Evolutionary conservation across 2,113 vertebrate species (phyloP).

Genomic region (Sclerurus mexicanus): DNA sequence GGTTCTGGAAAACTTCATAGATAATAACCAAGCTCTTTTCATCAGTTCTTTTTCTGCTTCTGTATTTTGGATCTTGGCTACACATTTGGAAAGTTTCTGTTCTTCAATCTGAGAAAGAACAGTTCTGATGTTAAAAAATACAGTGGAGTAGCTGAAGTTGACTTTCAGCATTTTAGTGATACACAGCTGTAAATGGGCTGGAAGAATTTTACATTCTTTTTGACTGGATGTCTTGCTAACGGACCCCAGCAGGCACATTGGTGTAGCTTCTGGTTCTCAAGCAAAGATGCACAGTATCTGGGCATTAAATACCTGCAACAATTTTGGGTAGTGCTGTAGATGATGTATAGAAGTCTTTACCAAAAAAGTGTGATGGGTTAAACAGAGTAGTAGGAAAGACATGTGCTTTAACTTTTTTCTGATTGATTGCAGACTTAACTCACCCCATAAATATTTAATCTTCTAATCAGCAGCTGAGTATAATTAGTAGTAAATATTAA

Average conservation of each 20-base stretch:
- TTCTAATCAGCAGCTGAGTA: neutral
- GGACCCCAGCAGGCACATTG: neutral
- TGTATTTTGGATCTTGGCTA: neutral
- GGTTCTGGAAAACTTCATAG: neutral
- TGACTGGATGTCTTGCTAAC: neutral
- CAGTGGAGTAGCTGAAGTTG: neutral
- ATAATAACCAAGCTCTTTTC: neutral
- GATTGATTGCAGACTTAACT: neutral
- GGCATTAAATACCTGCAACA: neutral
- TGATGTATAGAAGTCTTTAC: neutral
- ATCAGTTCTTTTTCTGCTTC: neutral
- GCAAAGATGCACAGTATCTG: neutral
- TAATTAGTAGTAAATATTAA: neutral
- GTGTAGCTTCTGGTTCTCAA: neutral
- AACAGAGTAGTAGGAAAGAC: neutral
- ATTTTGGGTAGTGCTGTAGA: neutral
- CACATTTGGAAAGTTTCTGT: rapidly evolving
- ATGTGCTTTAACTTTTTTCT: neutral
- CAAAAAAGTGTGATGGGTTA: neutral
- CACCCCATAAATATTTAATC: neutral
- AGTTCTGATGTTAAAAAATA: neutral
- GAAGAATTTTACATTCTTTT: neutral
- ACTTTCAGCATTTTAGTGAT: neutral
- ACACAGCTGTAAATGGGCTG: neutral
- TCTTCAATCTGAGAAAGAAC: neutral